Percentiles rank a stretch among this genome's conserved stretches.
Conservation (phyloP, 2,113 vertebrate genomes). For the Xenotilapia leptura region DNA sequence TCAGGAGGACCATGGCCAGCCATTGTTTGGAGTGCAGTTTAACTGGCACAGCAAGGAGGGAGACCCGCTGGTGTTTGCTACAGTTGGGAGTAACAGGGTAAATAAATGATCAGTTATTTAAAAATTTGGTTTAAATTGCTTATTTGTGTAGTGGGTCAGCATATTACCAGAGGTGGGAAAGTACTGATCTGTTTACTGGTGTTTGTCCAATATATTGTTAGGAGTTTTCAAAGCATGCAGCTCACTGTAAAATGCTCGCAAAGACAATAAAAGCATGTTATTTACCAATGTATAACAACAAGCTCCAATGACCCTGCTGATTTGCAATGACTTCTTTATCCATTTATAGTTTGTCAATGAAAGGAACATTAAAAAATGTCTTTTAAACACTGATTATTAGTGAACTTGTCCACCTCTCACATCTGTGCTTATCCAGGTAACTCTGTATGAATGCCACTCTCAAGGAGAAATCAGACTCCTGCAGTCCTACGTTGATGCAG, state of each 20-base stretch:
- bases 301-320: not conserved
- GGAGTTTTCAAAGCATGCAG: not conserved
- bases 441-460: slow-evolving; percentile 96
- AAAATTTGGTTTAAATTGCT: not conserved
- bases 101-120: not conserved
- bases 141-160: not conserved
- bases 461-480: slow-evolving; percentile 92
- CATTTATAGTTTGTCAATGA: not conserved
- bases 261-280: not conserved
- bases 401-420: not conserved
- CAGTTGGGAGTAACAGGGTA: slow-evolving; percentile 96
- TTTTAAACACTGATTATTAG: not conserved
- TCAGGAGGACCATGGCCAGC: slow-evolving; percentile 96
- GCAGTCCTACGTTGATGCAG: slow-evolving; percentile 96
- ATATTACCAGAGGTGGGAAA: not conserved
- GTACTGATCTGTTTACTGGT: not conserved
- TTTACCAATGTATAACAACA: not conserved
- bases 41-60: slow-evolving; percentile 99
- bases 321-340: not conserved
- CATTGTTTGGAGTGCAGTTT: slow-evolving; percentile 96
- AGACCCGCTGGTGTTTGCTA: slow-evolving; percentile 95
- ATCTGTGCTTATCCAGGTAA: slow-evolving; percentile 75
- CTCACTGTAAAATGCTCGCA: not conserved
- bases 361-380: not conserved
- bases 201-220: not conserved